Evolutionary conservation across 2,888 invertebrate genomes (phyloP).

Genomic region (Melanostoma scalare): DNA sequence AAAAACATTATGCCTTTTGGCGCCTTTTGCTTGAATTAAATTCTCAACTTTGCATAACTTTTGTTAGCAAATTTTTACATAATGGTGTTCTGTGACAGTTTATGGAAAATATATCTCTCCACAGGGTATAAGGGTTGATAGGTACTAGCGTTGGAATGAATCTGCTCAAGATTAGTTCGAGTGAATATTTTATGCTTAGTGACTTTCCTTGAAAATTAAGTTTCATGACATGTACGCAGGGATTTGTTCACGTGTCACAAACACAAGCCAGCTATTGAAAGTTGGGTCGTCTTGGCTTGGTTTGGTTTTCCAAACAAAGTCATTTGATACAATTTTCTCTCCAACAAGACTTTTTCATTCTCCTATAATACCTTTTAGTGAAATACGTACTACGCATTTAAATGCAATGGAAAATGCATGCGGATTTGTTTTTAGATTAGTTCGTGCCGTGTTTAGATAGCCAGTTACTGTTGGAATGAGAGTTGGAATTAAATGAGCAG

Average conservation of each 20-base stretch:
- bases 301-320: conserved; percentile 4
- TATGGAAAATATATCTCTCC: conserved; percentile 9
- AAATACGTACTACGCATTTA: conserved; percentile 21
- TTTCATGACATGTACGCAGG: not conserved
- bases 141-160: not conserved
- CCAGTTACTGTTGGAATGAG: conserved; percentile 22
- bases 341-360: conserved; percentile 28
- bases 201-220: conserved; percentile 9
- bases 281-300: not conserved
- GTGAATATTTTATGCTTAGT: conserved; percentile 24
- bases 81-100: conserved; percentile 46
- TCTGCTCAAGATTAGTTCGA: not conserved
- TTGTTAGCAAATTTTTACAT: conserved; percentile 51
- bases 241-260: conserved; percentile 2
- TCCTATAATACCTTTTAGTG: not conserved
- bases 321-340: conserved; percentile 24
- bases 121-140: not conserved
- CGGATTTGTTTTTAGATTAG: conserved; percentile 42
- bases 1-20: conserved; percentile 5
- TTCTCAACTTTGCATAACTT: conserved; percentile 62
- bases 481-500: not conserved
- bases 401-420: conserved; percentile 53
- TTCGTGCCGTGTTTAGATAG: conserved; percentile 17
- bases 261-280: conserved; percentile 12
- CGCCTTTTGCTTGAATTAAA: conserved; percentile 53